Conservation (phyloP, 2,888 invertebrate genomes). For the Didymodactylos carnosus region DNA sequence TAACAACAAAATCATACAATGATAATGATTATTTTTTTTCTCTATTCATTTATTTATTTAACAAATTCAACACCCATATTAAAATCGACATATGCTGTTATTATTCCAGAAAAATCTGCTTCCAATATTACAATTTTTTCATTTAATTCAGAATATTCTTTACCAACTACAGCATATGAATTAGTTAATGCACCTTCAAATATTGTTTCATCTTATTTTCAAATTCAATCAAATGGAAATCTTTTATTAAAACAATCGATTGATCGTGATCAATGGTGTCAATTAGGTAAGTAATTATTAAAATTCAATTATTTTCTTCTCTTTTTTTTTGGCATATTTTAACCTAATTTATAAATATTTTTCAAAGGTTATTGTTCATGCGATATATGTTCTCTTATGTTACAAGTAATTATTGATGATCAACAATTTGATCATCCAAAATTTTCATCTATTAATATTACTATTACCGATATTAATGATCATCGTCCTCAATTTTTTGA, state of each 20-base stretch:
- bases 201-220: neutral
- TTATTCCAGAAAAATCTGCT: neutral
- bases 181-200: neutral
- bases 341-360: too few relatives aligned
- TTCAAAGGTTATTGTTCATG: neutral
- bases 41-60: too few relatives aligned
- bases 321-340: too few relatives aligned
- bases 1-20: too few relatives aligned
- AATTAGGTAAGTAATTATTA: too few relatives aligned
- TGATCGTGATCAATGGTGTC: neutral
- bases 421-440: neutral
- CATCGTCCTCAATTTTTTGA: neutral
- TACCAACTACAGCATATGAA: neutral
- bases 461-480: neutral
- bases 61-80: too few relatives aligned
- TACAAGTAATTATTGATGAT: neutral
- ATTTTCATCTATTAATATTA: neutral
- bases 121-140: neutral
- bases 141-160: neutral
- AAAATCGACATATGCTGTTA: neutral
- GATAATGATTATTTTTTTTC: too few relatives aligned
- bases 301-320: too few relatives aligned
- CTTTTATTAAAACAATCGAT: neutral
- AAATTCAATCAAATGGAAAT: neutral
- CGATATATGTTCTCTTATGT: neutral